phyloP scores from a whole-genome alignment of 1,140 invertebrate species.

The Gerris buenoi region DNA sequence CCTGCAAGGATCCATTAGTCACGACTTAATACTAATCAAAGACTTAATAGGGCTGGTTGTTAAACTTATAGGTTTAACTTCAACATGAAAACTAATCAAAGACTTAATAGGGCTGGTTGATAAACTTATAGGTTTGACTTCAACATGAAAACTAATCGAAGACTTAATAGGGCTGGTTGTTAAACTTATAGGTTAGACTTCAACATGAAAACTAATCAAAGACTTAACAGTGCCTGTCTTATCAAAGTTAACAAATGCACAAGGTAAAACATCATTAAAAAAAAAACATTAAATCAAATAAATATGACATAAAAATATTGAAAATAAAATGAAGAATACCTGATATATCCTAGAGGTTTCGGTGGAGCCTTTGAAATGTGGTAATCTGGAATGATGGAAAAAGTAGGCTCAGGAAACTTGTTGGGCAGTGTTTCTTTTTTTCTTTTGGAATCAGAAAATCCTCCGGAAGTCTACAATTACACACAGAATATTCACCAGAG shows the following conservation, averaged over 20 bases:
- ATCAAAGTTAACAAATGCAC: neutral
- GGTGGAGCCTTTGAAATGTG: slow-evolving; percentile 43
- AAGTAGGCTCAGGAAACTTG: slow-evolving; percentile 60
- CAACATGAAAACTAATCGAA: no score
- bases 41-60: no score
- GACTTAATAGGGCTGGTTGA: no score
- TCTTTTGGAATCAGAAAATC: neutral
- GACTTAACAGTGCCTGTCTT: neutral
- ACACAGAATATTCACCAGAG: no score
- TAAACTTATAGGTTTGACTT: no score
- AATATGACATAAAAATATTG: no score
- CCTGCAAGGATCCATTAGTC: no score
- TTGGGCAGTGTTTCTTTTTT: slow-evolving; percentile 20
- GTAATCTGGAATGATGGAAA: slow-evolving; percentile 61
- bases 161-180: neutral
- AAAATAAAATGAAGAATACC: slow-evolving; percentile 32
- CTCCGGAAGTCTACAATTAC: no score
- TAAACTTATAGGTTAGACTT: neutral
- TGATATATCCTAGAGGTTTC: slow-evolving; percentile 48
- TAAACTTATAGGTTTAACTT: no score
- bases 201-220: neutral
- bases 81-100: no score
- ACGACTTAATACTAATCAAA: no score
- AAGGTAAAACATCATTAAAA: neutral
- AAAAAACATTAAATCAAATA: no score